These are phyloP conservation scores for Sula dactylatra DNA, from an alignment of 2,113 vertebrate species.

Conservation along the genomic window DNA sequence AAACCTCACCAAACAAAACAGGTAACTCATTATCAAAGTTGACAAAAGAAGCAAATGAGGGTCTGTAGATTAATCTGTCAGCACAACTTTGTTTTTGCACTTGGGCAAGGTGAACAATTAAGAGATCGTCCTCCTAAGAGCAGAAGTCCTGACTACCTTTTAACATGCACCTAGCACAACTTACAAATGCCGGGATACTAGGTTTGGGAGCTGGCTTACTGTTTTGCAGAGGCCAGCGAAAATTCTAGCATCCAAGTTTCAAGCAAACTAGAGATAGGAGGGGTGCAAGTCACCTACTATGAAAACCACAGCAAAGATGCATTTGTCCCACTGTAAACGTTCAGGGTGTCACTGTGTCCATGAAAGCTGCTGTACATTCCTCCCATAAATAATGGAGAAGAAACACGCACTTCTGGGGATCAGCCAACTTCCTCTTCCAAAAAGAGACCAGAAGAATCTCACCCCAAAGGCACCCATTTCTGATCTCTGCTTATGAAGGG, in stretches of 20 bases:
- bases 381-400: background rate
- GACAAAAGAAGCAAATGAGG: background rate
- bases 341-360: background rate
- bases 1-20: rapidly evolving
- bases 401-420: background rate
- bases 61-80: background rate
- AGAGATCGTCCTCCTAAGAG: background rate
- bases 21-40: background rate
- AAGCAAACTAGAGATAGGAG: background rate
- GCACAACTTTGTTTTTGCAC: background rate
- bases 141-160: background rate
- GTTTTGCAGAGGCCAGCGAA: background rate
- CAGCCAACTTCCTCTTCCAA: background rate
- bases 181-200: background rate
- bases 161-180: background rate
- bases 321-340: background rate
- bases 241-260: background rate
- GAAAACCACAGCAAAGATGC: background rate
- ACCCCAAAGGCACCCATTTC: background rate
- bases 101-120: background rate
- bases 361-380: background rate
- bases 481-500: background rate
- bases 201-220: background rate
- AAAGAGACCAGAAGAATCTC: background rate
- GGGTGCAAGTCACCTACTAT: background rate